Evolutionary conservation across 1,140 invertebrate genomes (phyloP).

Genomic region (Rhagoletis pomonella): DNA sequence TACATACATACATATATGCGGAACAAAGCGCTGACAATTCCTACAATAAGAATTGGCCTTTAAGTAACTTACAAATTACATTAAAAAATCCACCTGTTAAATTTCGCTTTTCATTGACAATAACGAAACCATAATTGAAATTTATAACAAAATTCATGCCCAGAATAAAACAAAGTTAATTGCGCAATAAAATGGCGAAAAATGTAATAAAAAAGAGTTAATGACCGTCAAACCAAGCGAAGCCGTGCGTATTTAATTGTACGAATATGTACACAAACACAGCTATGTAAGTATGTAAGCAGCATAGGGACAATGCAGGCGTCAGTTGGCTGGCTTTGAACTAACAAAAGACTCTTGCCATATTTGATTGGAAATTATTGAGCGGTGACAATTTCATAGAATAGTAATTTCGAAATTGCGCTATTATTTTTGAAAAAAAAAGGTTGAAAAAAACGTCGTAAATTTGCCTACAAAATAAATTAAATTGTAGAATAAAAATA

Average conservation of each 20-base stretch:
- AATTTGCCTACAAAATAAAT: background rate
- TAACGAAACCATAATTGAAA: background rate
- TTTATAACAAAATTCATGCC: background rate
- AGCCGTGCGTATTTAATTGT: background rate
- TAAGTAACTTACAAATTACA: no score
- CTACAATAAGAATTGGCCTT: no score
- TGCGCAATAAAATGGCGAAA: constrained; percentile 24
- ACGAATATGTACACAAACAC: background rate
- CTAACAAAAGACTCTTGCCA: background rate
- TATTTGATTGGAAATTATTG: constrained; percentile 4
- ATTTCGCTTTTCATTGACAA: background rate
- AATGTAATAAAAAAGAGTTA: background rate
- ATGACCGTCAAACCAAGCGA: background rate
- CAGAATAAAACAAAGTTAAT: background rate
- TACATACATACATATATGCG: no score
- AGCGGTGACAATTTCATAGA: background rate
- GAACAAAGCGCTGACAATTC: no score
- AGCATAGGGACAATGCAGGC: background rate
- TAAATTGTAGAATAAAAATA: no score
- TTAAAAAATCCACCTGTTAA: background rate
- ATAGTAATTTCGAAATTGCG: constrained; percentile 21
- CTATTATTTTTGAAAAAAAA: constrained; percentile 13
- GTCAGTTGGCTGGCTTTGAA: background rate
- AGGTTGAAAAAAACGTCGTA: background rate
- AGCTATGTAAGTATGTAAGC: background rate